Evolutionary conservation across 2,113 vertebrate genomes (phyloP).

Genomic region (Alosa alosa): DNA sequence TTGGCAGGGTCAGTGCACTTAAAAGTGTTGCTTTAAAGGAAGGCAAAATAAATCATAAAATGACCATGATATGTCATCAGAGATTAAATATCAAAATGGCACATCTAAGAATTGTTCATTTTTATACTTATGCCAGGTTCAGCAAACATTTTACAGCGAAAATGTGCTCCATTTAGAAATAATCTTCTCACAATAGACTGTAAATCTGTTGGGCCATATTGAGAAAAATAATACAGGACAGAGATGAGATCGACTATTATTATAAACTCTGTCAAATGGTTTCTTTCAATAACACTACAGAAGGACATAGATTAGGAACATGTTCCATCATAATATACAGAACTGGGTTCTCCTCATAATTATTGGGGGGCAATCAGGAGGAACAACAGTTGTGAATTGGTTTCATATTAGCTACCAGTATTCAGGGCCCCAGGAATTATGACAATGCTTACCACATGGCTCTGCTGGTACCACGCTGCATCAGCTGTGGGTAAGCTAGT

Average conservation of each 20-base stretch:
- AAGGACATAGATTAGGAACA: not conserved
- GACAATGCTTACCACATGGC: conserved; percentile 25
- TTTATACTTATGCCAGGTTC: no score
- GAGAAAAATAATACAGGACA: not conserved
- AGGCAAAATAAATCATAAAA: no score
- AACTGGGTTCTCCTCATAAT: not conserved
- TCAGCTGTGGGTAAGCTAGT: not conserved
- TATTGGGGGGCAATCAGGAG: not conserved
- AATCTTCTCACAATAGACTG: no score
- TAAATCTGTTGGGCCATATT: not conserved
- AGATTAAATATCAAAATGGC: no score
- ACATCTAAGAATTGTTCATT: no score
- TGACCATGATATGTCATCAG: no score
- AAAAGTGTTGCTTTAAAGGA: no score
- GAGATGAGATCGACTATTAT: not conserved
- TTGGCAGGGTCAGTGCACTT: no score
- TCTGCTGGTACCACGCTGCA: not conserved
- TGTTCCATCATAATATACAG: not conserved
- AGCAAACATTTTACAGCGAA: no score
- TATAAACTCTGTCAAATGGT: not conserved
- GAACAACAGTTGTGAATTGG: conserved; percentile 20
- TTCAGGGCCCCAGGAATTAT: conserved; percentile 7
- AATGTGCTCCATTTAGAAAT: no score
- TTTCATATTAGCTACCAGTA: conserved; percentile 22
- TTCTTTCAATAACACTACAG: not conserved